Base-by-base conservation (phyloP, 2,797 vertebrate genomes). In the Choloepus didactylus region DNA sequence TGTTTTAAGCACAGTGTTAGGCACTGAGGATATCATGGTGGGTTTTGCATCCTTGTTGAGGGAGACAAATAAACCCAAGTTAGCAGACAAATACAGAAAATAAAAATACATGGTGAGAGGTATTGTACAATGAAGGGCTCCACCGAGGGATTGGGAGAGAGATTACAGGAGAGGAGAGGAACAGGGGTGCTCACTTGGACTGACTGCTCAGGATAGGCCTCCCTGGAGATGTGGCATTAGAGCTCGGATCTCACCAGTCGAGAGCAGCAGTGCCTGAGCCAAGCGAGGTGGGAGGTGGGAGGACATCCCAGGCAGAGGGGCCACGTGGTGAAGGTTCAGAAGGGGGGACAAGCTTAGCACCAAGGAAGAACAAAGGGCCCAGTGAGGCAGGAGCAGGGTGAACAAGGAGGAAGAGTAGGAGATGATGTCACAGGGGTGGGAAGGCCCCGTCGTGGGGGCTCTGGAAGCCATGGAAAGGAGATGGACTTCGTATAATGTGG, bases 401-500 rank as follows among this genome's bases (percentile, higher is more conserved):
- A 44, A 56, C 25, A 19, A 6, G 2, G 2, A 19, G 29, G 29
- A 75, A 29, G 1, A 1, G 41, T 1, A 46, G 56, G 21, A 51
- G 56, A 49, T 18, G 23, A 70, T 29, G 7, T 0, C 60, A 70
- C 29, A 10, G 21, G 21, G n/a, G 5, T 15, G 51, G n/a, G 11
- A 56, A 73, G 54, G 41, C 64, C 8, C 64, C 11, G 9, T 3
- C 41, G 9, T 81, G 6, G n/a, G 51, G 44, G 25, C 4, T 35
- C 35, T 5, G 0, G 11, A 29, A 5, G 9, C 67, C 35, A 19
- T 0, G 6, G 69, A 41, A 19, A 29, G 35, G 46, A 51, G 44
- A 35, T 1, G 2, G 31, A 2, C 21, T 15, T 2, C 0, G 46
- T 67, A 25, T 44, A 4, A 2, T 5, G 2, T 10, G 46, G 5